Base-by-base conservation (phyloP, 1,140 invertebrate genomes). In the Drosophila oshimai region DNA sequence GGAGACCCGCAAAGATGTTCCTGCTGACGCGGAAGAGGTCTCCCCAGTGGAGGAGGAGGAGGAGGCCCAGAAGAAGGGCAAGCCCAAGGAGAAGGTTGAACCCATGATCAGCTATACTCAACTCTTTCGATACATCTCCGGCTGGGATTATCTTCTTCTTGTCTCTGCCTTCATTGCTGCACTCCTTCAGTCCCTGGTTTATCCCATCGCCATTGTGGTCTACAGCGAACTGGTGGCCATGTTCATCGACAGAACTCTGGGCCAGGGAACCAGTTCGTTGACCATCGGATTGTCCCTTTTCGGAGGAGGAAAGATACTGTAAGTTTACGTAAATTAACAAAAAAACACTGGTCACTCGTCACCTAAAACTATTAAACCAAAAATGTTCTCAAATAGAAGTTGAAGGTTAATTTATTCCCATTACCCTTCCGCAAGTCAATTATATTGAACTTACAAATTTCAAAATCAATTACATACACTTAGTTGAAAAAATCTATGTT, bases 161-260 rank as follows among this genome's bases (percentile, higher is more conserved):
- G 51, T 92, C 15, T 58, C 92, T 6, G 94, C 92, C 4, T 62
- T 94, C 18, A 69, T 94, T 34, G 89, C 93, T 54, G 93, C 93
- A 3, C 73, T 91, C 1, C 73, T 94, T 10, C 93, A 93, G 67
- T 93, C 94, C 5, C 73, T 94, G 13, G 93, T 93, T 61, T 93
- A 94, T 77, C 94, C 95, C 2, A 79, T 93, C 2, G 93, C 95
- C 18, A 94, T 95, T 29, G 90, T 95, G 2, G 91, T 95, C 4
- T 95, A 95, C 90, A 95, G 95, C 7, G 92, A 93, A 72, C 92
- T 96, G 65, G 94, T 95, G 2, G 93, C 94, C 3, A 91, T 95
- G 44, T 92, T 95, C 69, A 93, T 95, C 5, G 92, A 92, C 41
- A 54, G 93, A 0, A 91, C 91, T 28, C 72, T 74, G 4, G 89